Base-by-base conservation (phyloP, 2,888 invertebrate species). In the Amphipoea oculea region DNA sequence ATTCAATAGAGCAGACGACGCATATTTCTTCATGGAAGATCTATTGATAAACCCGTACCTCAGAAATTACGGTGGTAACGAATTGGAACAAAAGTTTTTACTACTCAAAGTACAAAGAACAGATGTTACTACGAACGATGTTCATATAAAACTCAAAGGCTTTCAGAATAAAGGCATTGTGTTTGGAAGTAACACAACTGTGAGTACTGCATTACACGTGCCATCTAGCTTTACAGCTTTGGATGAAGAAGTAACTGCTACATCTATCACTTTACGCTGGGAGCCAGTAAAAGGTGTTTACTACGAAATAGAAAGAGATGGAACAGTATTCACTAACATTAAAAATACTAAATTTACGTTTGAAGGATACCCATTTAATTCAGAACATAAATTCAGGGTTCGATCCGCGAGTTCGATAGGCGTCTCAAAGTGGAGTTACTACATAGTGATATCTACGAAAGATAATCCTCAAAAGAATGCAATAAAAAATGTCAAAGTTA, bases 261-360 rank as follows among this genome's bases (percentile, higher is more conserved):
- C 90, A 40, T 91, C 92, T 14, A 89, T 96, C 9, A 89, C 89
- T 51, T 75, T 96, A 57, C 83, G 90, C 48, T 96, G 96, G 96
- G 86, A 92, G 0, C 29, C 80, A 60, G 86, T 89, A 20, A 79
- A 90, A 73, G 79, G 90, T 17, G 93, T 82, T 76, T 94, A 92
- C 84, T 95, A 95, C 79, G 96, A 96, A 92, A 94, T 96, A 57
- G 95, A 96, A 87, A 94, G 93, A 92, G 94, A 96, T 82, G 94
- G 92, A 5, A 81, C 84, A 14, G 84, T 96, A 68, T 95, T 94
- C 84, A 95, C 92, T 45, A 94, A 95, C 79, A 94, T 96, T 51
- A 86, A 72, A 70, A 91, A 86, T 40, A 88, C 84, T 11, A 84
- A 84, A 62, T 94, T 93, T 70, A 92, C 84, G 57, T 96, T 96